Evolutionary conservation across 64 coral and sea anemone species (phyloP), one percentile per base, ranked within the genome.

Genomic region (Orbicella faveolata): DNA sequence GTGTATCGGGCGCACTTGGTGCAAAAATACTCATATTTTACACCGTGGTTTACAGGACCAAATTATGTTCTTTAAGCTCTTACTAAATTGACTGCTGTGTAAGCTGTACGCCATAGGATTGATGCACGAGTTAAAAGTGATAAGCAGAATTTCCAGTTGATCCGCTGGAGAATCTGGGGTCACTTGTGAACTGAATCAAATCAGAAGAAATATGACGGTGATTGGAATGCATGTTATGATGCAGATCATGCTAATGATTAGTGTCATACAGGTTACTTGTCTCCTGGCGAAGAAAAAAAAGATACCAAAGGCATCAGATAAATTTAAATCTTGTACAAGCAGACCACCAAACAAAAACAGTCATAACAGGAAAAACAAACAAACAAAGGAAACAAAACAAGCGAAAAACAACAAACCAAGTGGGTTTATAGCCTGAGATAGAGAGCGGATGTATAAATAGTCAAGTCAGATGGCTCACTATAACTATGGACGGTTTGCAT

Each of bases 161-260:
- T 65, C 80, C 0, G 20, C 80, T 19, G 61, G 61, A 13, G 59
- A 65, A 54, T 65, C 34, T 14, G 30, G 4, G 14, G 57, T 66
- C 80, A 64, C 61, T 6, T 59, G 55, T 14, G 61, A 25, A 2
- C 26, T 83, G 34, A 83, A 83, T 11, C 17, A 33, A 6, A 65
- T 33, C 7, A 64, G 34, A 16, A 83, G 26, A 83, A 83, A 65
- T 21, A 83, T 66, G 59, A 83, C 61, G 33, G 61, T 83, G 80
- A 65, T 64, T 65, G 80, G 80, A n/a, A 83, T 83, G 61, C 61
- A 83, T 12, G 80, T 83, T 10, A 83, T 16, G 34, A 67, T 83
- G 35, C 66, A 83, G 10, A 83, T 83, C 1, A 83, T 34, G 19
- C 80, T 66, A 34, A 83, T 83, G 17, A 83, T 20, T 9, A 83